phyloP scores from a whole-genome alignment of 2,888 invertebrate genomes.

The Timandra comae region DNA sequence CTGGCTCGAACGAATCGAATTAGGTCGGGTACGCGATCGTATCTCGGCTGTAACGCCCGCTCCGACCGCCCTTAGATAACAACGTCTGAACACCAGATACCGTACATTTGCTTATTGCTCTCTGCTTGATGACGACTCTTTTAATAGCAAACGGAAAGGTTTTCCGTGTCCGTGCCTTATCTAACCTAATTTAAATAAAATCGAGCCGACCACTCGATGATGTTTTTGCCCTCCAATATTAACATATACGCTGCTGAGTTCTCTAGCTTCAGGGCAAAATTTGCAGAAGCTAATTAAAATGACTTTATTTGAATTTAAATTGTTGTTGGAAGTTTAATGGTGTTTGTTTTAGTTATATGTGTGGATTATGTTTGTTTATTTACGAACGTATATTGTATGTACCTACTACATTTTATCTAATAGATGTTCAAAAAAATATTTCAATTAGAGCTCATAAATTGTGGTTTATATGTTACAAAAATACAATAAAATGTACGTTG shows the following conservation, averaged over 20 bases:
- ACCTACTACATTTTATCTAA: too few relatives aligned
- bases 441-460: too few relatives aligned
- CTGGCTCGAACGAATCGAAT: constrained; percentile 54
- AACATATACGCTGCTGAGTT: constrained; percentile 13
- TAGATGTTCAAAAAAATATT: too few relatives aligned
- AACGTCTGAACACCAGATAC: constrained; percentile 51
- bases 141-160: constrained; percentile 47
- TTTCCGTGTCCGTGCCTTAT: constrained; percentile 56
- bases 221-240: constrained; percentile 24
- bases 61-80: constrained; percentile 45
- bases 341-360: too few relatives aligned
- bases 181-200: constrained; percentile 45
- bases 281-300: too few relatives aligned
- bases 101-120: constrained; percentile 64
- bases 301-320: too few relatives aligned
- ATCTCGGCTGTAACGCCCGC: constrained; percentile 51
- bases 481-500: too few relatives aligned
- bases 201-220: constrained; percentile 23
- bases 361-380: too few relatives aligned
- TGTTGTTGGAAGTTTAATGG: too few relatives aligned
- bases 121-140: constrained; percentile 46
- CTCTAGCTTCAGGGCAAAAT: too few relatives aligned
- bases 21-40: constrained; percentile 62
- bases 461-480: too few relatives aligned
- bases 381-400: too few relatives aligned